Conservation (phyloP, 2,888 invertebrate genomes). For the Ectemnius continuus region DNA sequence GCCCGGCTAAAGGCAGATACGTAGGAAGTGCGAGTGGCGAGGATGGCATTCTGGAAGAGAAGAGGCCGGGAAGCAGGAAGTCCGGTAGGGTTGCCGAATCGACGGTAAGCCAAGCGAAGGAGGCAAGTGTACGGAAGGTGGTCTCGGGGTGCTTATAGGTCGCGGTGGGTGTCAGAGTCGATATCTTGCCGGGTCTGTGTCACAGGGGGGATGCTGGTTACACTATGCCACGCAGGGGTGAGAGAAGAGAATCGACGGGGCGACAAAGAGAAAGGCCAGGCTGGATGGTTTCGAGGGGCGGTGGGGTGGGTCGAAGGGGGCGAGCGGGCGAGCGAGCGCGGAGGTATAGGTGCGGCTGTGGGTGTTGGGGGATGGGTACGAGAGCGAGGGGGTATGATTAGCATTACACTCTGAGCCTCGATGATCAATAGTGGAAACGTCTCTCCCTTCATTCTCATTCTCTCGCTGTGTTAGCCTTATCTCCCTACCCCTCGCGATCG, state of each 20-base stretch:
- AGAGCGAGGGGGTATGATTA: slow-evolving; percentile 76
- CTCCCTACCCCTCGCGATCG: slow-evolving; percentile 67
- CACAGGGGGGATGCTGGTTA: slow-evolving; percentile 63
- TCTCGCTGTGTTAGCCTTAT: slow-evolving; percentile 76
- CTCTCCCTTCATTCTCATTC: slow-evolving; percentile 76
- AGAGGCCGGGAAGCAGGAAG: slow-evolving; percentile 9
- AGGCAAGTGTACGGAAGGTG: slow-evolving; percentile 10
- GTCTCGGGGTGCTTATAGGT: slow-evolving; percentile 62
- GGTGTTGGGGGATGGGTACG: slow-evolving; percentile 59
- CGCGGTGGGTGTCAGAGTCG: slow-evolving; percentile 72
- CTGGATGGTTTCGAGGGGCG: slow-evolving; percentile 54
- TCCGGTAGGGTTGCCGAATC: slow-evolving; percentile 20
- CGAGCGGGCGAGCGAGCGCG: slow-evolving; percentile 37
- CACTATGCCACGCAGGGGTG: slow-evolving; percentile 14
- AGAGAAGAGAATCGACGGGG: slow-evolving; percentile 28
- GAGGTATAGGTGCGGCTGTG: slow-evolving; percentile 61
- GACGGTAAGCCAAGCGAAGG: slow-evolving; percentile 14
- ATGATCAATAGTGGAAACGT: slow-evolving; percentile 78
- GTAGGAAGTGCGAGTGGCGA: no score
- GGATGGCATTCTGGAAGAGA: no score
- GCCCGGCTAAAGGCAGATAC: no score
- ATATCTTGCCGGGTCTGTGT: slow-evolving; percentile 74
- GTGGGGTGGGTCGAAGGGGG: not conserved
- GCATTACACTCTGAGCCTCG: slow-evolving; percentile 78
- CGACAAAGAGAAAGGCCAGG: slow-evolving; percentile 44